phyloP scores from a whole-genome alignment of 2,113 vertebrate species.

The Gasterosteus aculeatus region DNA sequence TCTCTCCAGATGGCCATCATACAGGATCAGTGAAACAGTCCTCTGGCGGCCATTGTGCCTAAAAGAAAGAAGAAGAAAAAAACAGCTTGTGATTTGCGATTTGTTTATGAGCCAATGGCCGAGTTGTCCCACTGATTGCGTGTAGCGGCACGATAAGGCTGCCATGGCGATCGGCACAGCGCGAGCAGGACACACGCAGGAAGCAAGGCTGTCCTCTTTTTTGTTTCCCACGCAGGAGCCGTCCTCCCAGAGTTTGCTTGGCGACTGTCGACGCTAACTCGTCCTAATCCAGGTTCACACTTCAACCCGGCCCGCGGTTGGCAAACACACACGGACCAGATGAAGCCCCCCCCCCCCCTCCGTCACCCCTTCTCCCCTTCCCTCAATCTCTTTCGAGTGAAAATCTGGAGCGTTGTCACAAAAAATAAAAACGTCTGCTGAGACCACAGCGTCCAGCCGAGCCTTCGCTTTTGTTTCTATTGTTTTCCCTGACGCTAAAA shows the following conservation, averaged over 20 bases:
- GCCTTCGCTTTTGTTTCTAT: conserved; percentile 31
- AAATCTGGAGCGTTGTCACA: conserved; percentile 48
- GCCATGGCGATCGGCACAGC: conserved; percentile 63
- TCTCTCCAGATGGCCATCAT: conserved; percentile 72
- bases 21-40: conserved; percentile 67
- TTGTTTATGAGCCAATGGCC: conserved; percentile 68
- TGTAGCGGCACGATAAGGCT: conserved; percentile 69
- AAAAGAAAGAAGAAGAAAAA: conserved; percentile 15
- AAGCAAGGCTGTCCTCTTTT: conserved; percentile 44
- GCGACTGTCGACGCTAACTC: conserved; percentile 46
- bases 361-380: conserved; percentile 13
- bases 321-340: conserved; percentile 57
- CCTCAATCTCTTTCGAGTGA: conserved; percentile 50
- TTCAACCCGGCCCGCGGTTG: conserved; percentile 49
- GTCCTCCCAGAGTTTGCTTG: conserved; percentile 42
- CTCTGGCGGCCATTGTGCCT: conserved; percentile 51
- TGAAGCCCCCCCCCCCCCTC: conserved; percentile 33
- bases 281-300: conserved; percentile 65
- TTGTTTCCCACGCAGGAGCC: conserved; percentile 51
- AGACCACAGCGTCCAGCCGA: conserved; percentile 51
- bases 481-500: conserved; percentile 35
- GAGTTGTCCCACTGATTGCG: conserved; percentile 62
- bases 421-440: conserved; percentile 40
- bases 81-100: conserved; percentile 67
- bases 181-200: conserved; percentile 36